These are phyloP conservation scores for Micrastur ruficollis DNA, from an alignment of 2,797 vertebrate genomes.

Conservation along the genomic window DNA sequence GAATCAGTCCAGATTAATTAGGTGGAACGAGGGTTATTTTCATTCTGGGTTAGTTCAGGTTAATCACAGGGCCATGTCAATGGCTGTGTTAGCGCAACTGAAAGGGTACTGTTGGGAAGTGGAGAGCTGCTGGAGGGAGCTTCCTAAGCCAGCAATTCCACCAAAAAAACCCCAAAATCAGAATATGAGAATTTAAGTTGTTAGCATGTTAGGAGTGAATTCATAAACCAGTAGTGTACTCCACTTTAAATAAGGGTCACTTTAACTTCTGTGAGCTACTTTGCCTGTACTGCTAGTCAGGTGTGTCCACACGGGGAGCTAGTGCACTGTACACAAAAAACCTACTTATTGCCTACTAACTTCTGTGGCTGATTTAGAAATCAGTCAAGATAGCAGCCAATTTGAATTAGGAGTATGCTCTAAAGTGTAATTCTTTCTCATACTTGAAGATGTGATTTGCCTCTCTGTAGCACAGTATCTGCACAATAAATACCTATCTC, in stretches of 20 bases:
- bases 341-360: accelerated
- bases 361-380: background rate
- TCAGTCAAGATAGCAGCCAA: background rate
- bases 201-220: background rate
- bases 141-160: background rate
- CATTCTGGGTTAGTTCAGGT: background rate
- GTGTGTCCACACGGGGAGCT: slow-evolving; percentile 61
- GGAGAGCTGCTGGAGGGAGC: background rate
- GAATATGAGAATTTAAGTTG: background rate
- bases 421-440: background rate
- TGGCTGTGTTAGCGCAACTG: background rate
- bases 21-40: background rate
- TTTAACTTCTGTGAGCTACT: background rate
- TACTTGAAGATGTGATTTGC: background rate
- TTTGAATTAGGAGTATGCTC: background rate
- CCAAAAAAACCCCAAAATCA: background rate
- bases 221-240: background rate
- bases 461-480: background rate
- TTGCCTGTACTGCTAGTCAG: background rate
- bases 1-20: background rate
- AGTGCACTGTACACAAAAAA: slow-evolving; percentile 15
- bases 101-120: background rate
- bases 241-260: background rate
- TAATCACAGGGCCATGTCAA: background rate
- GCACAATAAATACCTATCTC: background rate